Evolutionary conservation across 2,113 vertebrate species (phyloP), one percentile per base, ranked within the genome.

Genomic region (Tachuris rubrigastra): DNA sequence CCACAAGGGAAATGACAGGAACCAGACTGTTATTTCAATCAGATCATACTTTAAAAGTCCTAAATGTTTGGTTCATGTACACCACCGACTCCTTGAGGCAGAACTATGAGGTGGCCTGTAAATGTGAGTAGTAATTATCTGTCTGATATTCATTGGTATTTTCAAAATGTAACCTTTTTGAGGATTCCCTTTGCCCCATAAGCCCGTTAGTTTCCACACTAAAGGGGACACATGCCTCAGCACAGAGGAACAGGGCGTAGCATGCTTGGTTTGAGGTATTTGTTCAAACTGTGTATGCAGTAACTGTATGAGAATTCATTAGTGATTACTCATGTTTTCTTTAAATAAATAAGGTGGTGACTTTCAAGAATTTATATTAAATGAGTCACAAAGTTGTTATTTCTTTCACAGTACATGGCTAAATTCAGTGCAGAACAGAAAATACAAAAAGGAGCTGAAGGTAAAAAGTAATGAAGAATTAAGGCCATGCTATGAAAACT

Each of bases 311-410:
- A 91, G 87, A 93, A 90, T 79, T 89, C 80, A 85, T 88, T 93
- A 65, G 46, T 56, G 50, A 91, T 97, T 96, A 94, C 92, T 98
- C 96, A 96, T 94, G 72, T 86, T 96, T 69, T 95, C 95, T 83
- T 90, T 84, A 96, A 96, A 97, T 91, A 96, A 92, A 96, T 86
- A 96, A 96, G 76, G 93, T 90, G 87, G 79, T 79, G 78, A 65
- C 85, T 96, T 93, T 95, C 56, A 89, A 91, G 75, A 95, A 94
- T 95, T 96, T 93, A 80, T 85, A 74, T 94, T 94, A 91, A 74
- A 71, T 96, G 97, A 98, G 93, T 97, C 96, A 98, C 86, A 94
- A 85, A 92, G 89, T 85, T 93, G 65, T 95, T 88, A 88, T 95
- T 97, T 94, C 85, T 82, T 87, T 96, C 74, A 74, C 11, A 84